Conservation (phyloP, 2,888 invertebrate species). For the Drosophila algonquin region DNA sequence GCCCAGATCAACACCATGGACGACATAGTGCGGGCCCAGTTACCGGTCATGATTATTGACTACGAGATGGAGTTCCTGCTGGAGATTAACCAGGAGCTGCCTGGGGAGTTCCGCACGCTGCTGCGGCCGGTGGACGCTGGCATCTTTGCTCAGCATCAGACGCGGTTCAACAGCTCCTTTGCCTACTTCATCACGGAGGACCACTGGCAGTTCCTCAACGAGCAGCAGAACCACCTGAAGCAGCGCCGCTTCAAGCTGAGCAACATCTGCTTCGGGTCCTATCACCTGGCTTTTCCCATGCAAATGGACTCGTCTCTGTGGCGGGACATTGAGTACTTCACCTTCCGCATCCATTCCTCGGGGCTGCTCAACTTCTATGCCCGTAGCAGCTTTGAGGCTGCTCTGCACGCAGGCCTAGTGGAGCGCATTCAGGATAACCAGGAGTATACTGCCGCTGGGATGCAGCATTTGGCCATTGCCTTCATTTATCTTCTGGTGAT, state of each 20-base stretch:
- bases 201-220: conserved; percentile 71
- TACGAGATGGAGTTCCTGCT: conserved; percentile 76
- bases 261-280: conserved; percentile 80
- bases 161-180: conserved; percentile 62
- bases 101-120: conserved; percentile 56
- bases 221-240: conserved; percentile 66
- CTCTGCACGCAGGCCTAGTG: conserved; percentile 65
- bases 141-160: conserved; percentile 57
- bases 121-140: conserved; percentile 66
- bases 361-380: conserved; percentile 71
- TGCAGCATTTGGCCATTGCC: conserved; percentile 71
- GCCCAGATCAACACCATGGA: conserved; percentile 75
- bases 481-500: conserved; percentile 60
- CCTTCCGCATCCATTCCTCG: conserved; percentile 72
- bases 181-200: conserved; percentile 78
- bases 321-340: conserved; percentile 74
- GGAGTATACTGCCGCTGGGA: conserved; percentile 69
- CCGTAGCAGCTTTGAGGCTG: conserved; percentile 64
- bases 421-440: conserved; percentile 54
- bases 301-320: conserved; percentile 77
- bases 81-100: conserved; percentile 43
- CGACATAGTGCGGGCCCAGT: conserved; percentile 64
- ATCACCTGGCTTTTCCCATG: conserved; percentile 72
- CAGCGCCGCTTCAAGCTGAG: conserved; percentile 72
- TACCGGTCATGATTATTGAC: conserved; percentile 79